A percentile compares a stretch with the other conserved stretches of the same genome.
phyloP scores from a whole-genome alignment of 2,113 vertebrate genomes.

The Nothoprocta pentlandii region DNA sequence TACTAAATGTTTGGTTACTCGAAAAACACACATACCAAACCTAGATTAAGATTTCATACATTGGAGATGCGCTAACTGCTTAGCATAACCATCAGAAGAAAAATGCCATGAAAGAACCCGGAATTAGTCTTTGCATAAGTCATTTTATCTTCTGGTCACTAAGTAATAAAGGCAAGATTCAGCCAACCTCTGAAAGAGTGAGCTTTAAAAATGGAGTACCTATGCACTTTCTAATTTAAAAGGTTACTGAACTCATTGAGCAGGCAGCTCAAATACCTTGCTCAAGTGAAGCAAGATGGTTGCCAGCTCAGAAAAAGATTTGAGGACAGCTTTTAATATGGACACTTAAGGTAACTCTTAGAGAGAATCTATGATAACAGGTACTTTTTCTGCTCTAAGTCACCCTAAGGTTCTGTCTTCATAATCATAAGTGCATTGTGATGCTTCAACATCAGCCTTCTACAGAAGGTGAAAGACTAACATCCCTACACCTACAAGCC shows the following conservation, averaged over 20 bases:
- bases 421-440: accelerated
- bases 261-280: background rate
- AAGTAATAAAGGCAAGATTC: background rate
- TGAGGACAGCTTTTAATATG: background rate
- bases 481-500: accelerated
- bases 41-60: background rate
- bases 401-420: background rate
- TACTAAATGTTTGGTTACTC: accelerated
- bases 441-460: background rate
- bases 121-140: background rate
- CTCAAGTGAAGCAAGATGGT: background rate
- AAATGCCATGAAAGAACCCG: background rate
- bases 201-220: background rate
- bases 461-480: background rate
- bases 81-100: too few species aligned
- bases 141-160: background rate
- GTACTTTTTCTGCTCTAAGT: background rate
- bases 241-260: background rate
- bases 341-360: background rate
- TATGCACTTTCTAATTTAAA: background rate
- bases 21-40: background rate
- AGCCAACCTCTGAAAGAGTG: too few species aligned
- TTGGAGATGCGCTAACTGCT: background rate
- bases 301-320: background rate
- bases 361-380: background rate